Conservation (phyloP, 2,113 vertebrate genomes). For the Pithys albifrons region DNA sequence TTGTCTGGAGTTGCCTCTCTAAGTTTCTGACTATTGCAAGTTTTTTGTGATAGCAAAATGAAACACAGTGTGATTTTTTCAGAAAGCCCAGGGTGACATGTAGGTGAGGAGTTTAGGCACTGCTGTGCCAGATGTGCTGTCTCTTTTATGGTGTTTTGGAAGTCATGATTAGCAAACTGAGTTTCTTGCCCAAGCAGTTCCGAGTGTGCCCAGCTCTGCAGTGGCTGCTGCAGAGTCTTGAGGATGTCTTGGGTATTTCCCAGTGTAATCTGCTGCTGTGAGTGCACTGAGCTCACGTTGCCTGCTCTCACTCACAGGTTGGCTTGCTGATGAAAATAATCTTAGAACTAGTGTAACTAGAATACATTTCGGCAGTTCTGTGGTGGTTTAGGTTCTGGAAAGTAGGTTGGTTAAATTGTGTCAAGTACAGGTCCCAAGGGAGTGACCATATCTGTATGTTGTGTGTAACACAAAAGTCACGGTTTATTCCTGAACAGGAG, state of each 20-base stretch:
- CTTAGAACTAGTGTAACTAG: conserved; percentile 6
- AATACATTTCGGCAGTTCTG: conserved; percentile 11
- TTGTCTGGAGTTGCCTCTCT: background rate
- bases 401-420: conserved; percentile 19
- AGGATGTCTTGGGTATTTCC: background rate
- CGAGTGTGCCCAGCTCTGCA: background rate
- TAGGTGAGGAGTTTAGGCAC: background rate
- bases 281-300: background rate
- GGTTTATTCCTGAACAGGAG: conserved; percentile 26
- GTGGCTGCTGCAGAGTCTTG: background rate
- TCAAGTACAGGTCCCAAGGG: background rate
- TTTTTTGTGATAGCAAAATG: background rate
- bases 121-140: background rate
- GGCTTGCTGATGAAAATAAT: conserved; percentile 40
- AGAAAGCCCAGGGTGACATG: background rate
- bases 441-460: background rate
- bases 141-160: conserved; percentile 2
- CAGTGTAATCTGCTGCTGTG: background rate
- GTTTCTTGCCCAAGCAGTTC: background rate
- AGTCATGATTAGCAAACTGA: background rate
- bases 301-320: conserved; percentile 25
- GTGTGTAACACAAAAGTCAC: fast-evolving
- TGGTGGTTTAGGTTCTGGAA: conserved; percentile 31
- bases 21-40: background rate
- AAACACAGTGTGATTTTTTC: background rate